Evolutionary conservation across 2,113 vertebrate genomes (phyloP).

Genomic region (Misgurnus anguillicaudatus): DNA sequence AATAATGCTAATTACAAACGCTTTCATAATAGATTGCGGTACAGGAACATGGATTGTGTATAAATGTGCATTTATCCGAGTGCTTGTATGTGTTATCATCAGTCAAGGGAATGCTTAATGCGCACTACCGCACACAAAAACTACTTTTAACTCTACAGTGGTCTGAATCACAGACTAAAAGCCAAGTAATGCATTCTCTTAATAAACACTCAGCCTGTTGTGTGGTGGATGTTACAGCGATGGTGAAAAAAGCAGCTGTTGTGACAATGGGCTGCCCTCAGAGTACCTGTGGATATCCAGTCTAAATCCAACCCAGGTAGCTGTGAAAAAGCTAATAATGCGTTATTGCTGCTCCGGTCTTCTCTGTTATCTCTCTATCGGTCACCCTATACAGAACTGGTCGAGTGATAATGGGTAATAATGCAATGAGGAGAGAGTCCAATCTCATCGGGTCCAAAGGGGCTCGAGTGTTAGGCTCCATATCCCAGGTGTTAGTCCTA

Average conservation of each 20-base stretch:
- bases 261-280: conserved; percentile 72
- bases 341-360: conserved; percentile 77
- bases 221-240: not conserved
- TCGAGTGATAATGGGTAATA: conserved; percentile 79
- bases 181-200: conserved; percentile 23
- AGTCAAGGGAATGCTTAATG: not conserved
- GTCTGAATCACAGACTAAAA: conserved; percentile 49
- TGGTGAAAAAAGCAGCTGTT: conserved; percentile 41
- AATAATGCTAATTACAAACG: conserved; percentile 22
- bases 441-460: conserved; percentile 67
- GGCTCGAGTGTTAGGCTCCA: conserved; percentile 55
- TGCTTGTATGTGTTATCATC: not conserved
- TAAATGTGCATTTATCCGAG: not conserved
- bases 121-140: conserved; percentile 37
- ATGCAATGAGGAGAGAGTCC: conserved; percentile 73
- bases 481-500: conserved; percentile 6
- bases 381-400: conserved; percentile 73
- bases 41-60: not conserved
- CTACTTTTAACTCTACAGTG: conserved; percentile 58
- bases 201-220: conserved; percentile 28
- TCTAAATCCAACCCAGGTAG: conserved; percentile 77
- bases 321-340: conserved; percentile 80
- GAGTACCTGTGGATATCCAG: conserved; percentile 78
- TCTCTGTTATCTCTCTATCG: conserved; percentile 74
- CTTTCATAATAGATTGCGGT: not conserved